Percentiles rank a stretch among this genome's conserved stretches.
These are phyloP conservation scores for Haliclystus octoradiatus DNA, from an alignment of 30 jellyfish, hydroid and myxozoan genomes.

Conservation along the genomic window DNA sequence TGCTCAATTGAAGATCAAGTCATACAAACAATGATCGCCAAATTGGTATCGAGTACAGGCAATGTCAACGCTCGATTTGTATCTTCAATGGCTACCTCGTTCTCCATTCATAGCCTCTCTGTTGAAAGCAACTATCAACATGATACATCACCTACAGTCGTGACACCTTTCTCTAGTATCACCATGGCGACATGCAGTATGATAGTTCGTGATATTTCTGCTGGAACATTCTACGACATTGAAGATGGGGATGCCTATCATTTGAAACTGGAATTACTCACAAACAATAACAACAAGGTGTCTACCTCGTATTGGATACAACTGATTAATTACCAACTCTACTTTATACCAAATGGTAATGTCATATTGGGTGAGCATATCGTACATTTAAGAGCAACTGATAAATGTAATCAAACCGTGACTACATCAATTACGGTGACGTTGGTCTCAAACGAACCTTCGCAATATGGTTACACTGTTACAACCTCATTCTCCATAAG, in stretches of 20 bases:
- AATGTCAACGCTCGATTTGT: background rate
- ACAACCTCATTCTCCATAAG: background rate
- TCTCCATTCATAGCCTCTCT: background rate
- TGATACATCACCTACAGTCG: conserved; percentile 15
- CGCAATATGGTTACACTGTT: background rate
- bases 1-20: background rate
- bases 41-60: background rate
- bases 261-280: conserved; percentile 1
- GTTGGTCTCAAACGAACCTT: background rate
- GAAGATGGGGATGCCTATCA: conserved; percentile 71
- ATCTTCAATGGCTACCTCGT: background rate
- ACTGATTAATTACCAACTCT: conserved; percentile 4
- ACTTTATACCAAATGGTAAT: conserved; percentile 20
- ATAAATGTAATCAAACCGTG: conserved; percentile 25
- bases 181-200: conserved; percentile 30
- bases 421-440: conserved; percentile 7
- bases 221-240: conserved; percentile 50
- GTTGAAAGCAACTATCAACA: background rate
- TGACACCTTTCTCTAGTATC: conserved; percentile 10
- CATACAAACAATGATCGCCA: background rate
- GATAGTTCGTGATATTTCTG: conserved; percentile 32
- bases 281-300: background rate
- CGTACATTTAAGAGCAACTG: conserved; percentile 26
- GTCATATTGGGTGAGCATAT: background rate
- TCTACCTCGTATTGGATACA: conserved; percentile 10